Conservation (phyloP, 2,888 invertebrate species). For the Nysson spinosus region DNA sequence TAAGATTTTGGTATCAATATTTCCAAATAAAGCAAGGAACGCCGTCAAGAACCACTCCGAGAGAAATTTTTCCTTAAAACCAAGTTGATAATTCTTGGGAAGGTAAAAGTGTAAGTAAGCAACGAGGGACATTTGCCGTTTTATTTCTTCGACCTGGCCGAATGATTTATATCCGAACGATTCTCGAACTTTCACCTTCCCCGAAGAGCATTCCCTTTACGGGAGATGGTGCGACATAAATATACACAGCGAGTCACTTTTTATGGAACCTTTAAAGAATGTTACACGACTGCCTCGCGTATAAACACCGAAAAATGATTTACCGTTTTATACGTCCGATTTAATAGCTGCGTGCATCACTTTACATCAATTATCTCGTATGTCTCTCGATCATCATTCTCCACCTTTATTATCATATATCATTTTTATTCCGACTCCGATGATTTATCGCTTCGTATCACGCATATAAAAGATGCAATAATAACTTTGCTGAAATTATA, state of each 20-base stretch:
- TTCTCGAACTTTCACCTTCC: conserved; percentile 45
- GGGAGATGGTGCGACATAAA: conserved; percentile 17
- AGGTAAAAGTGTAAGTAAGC: conserved; percentile 5
- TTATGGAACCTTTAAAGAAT: conserved; percentile 28
- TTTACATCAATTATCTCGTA: too few relatives aligned
- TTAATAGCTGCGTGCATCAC: too few relatives aligned
- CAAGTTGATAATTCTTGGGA: not conserved
- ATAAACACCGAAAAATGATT: not conserved
- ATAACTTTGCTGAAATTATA: too few relatives aligned
- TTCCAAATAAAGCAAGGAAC: too few relatives aligned
- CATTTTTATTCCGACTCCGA: too few relatives aligned
- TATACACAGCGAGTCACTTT: conserved; percentile 19
- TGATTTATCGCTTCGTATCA: too few relatives aligned
- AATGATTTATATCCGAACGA: conserved; percentile 42
- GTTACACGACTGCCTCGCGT: not conserved
- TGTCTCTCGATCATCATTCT: too few relatives aligned
- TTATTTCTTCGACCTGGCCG: conserved; percentile 19
- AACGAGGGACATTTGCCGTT: conserved; percentile 7
- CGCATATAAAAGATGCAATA: too few relatives aligned
- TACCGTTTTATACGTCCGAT: not conserved
- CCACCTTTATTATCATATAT: too few relatives aligned
- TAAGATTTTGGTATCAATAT: too few relatives aligned
- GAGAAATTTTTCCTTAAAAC: too few relatives aligned
- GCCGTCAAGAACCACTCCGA: too few relatives aligned
- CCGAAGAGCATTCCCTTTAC: conserved; percentile 21